A percentile compares a stretch with the other conserved stretches of the same genome.
Conservation (phyloP, 2,888 invertebrate genomes). For the Lithophane socia region DNA sequence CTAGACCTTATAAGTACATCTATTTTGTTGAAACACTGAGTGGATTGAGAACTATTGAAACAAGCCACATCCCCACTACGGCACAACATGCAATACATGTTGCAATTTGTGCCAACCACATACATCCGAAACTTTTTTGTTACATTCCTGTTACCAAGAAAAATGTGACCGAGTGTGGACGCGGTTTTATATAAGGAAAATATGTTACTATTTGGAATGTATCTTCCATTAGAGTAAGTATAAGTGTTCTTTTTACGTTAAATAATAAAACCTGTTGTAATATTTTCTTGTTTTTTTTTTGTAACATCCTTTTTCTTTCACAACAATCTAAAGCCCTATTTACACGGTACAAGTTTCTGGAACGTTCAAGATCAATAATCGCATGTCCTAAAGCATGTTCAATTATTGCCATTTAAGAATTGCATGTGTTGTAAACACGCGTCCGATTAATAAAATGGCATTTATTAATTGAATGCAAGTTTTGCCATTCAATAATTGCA, state of each 20-base stretch:
- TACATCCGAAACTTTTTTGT: background rate
- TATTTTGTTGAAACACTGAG: background rate
- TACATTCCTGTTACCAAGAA: conserved; percentile 12
- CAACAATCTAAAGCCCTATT: background rate
- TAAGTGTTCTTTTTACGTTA: conserved; percentile 34
- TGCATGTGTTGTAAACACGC: too few species aligned
- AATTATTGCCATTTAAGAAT: too few species aligned
- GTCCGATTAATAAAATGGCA: too few species aligned
- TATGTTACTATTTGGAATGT: background rate
- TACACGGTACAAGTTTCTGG: too few species aligned
- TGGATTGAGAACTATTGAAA: background rate
- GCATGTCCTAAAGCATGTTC: too few species aligned
- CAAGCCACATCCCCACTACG: background rate
- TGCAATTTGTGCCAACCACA: background rate
- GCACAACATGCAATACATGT: background rate
- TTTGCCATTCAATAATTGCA: too few species aligned
- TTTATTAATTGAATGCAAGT: too few species aligned
- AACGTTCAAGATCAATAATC: too few species aligned
- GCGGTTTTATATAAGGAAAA: background rate
- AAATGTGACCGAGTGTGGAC: background rate
- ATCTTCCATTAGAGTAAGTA: conserved; percentile 6
- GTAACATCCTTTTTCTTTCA: background rate
- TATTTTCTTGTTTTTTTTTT: background rate
- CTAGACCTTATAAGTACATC: too few species aligned
- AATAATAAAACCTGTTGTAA: conserved; percentile 16